Evolutionary conservation across 2,113 vertebrate genomes (phyloP).

Genomic region (Sterna hirundo): DNA sequence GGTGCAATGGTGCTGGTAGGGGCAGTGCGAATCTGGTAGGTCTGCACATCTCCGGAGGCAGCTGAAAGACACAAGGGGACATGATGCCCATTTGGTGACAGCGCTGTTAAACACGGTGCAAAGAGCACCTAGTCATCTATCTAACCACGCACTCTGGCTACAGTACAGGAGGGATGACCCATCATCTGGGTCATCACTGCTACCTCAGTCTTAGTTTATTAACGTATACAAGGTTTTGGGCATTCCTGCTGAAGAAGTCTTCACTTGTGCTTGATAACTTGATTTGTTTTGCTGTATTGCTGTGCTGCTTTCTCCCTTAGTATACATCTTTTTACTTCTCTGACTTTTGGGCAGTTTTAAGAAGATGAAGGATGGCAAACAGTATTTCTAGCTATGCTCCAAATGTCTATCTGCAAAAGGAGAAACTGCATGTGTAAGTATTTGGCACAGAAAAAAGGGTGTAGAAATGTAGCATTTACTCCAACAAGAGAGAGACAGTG

Average conservation of each 20-base stretch:
- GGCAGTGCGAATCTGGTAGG: constrained; percentile 96
- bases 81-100: neutral
- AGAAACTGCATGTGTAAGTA: neutral
- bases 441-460: neutral
- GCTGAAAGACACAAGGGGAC: constrained; percentile 67
- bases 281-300: neutral
- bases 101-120: rapidly evolving
- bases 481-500: neutral
- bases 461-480: neutral
- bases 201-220: neutral
- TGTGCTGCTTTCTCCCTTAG: neutral
- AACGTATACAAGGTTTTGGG: neutral
- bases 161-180: neutral
- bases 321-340: neutral
- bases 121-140: neutral
- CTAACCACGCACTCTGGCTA: neutral
- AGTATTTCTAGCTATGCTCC: constrained; percentile 5
- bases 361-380: constrained; percentile 4
- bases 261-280: neutral
- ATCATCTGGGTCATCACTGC: neutral
- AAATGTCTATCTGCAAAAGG: neutral
- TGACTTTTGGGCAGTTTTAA: constrained; percentile 32
- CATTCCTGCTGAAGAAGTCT: neutral
- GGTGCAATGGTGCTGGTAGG: constrained; percentile 91
- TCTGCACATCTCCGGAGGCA: constrained; percentile 95